These are phyloP conservation scores for Drosophila subobscura DNA, from an alignment of 1,140 invertebrate species.

Conservation along the genomic window DNA sequence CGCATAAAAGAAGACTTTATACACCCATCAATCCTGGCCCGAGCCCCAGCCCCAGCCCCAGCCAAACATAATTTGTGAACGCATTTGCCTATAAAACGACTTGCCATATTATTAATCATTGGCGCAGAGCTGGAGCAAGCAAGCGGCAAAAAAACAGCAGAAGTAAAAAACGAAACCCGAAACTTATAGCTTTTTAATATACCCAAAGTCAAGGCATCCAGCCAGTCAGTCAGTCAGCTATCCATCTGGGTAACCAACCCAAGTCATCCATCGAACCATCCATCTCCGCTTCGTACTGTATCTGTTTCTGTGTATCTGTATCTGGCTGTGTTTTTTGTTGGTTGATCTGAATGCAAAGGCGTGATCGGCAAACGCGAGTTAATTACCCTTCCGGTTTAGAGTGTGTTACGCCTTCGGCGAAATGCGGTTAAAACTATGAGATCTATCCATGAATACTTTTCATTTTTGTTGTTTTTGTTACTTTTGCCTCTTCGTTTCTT, in stretches of 20 bases:
- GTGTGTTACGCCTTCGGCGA: slow-evolving; percentile 81
- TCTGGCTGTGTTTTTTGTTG: too few species aligned
- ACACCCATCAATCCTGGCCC: slow-evolving; percentile 74
- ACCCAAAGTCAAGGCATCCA: slow-evolving; percentile 28
- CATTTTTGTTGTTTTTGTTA: slow-evolving; percentile 31
- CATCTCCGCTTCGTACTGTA: slow-evolving; percentile 4
- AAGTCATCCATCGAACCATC: slow-evolving; percentile 28
- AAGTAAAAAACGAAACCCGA: slow-evolving; percentile 36
- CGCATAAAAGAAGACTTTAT: slow-evolving; percentile 79
- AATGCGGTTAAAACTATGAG: slow-evolving; percentile 78
- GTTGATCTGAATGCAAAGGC: slow-evolving; percentile 75
- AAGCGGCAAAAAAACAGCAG: slow-evolving; percentile 8
- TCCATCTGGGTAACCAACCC: slow-evolving; percentile 20
- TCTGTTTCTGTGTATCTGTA: too few species aligned
- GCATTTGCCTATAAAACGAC: slow-evolving; percentile 64
- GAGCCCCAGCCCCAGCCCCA: slow-evolving; percentile 41
- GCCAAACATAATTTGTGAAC: slow-evolving; percentile 51
- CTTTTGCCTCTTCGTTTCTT: not conserved
- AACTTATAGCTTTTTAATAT: slow-evolving; percentile 81
- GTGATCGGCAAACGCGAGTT: slow-evolving; percentile 82
- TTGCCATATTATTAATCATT: slow-evolving; percentile 73
- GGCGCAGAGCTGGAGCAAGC: slow-evolving; percentile 8
- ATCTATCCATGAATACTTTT: slow-evolving; percentile 67
- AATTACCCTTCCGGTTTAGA: slow-evolving; percentile 83
- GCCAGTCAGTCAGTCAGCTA: slow-evolving; percentile 15